Evolutionary conservation across 2,797 vertebrate species (phyloP), one percentile per base, ranked within the genome.

Genomic region (Valencia hispanica): DNA sequence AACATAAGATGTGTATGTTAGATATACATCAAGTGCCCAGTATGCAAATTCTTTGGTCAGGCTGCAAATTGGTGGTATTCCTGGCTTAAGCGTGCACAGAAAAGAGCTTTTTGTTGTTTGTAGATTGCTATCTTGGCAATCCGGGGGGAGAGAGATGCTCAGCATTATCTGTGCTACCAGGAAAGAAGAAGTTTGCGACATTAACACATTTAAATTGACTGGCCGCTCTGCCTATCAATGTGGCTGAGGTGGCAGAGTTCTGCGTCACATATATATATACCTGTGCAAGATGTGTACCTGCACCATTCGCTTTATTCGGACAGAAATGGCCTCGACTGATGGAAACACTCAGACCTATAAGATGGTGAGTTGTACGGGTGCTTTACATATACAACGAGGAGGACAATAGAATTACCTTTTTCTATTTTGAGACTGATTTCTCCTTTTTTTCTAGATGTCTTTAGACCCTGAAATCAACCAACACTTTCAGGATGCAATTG

Each of bases 401-500:
- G 30, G 32, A 68, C 5, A 1, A 45, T 47, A 59, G 34, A 27
- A 12, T 4, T 30, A 27, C 68, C 36, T 30, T 55, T 61, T 41
- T 57, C 25, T 25, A 53, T 36, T 48, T 66, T 27, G 18, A n/a
- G 1, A 9, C 17, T 9, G 45, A 48, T 59, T 14, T 80, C 14
- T 73, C 18, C n/a, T 79, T 0, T 66, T 53, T 4, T 82, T 81
- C 43, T 45, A 99, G 97, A 94, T 77, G 73, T 95, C 94, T 84
- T 69, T 94, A 82, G 96, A 97, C 74, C 95, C 93, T 72, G 97
- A 99, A 51, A 92, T 96, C 53, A 97, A 96, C 82, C 97, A 98
- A 76, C 96, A 96, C 70, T 97, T 98, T 32, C 96, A 99, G 92
- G 98, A 99, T 87, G 98, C 97, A 0, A 96, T 98, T n/a, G 97